phyloP scores from a whole-genome alignment of 2,888 invertebrate genomes.

The Cephus pygmeus region DNA sequence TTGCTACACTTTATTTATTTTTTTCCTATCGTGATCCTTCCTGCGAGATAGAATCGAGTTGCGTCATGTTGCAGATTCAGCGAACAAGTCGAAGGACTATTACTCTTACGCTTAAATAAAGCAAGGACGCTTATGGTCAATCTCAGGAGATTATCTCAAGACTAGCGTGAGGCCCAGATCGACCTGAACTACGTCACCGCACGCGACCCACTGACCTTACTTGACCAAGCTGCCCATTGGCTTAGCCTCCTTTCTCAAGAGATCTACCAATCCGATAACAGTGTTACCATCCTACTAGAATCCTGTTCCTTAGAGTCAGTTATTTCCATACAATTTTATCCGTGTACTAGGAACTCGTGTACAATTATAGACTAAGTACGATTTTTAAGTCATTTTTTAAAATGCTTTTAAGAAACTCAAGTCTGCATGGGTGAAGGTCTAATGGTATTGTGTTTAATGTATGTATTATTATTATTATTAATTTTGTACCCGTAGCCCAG shows the following conservation, averaged over 20 bases:
- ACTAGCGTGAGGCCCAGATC: slow-evolving; percentile 30
- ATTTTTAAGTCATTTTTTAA: neutral
- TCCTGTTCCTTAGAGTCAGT: neutral
- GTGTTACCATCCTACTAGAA: neutral
- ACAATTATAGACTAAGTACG: neutral
- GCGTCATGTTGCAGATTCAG: neutral
- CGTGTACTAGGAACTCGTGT: neutral
- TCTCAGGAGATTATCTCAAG: slow-evolving; percentile 41
- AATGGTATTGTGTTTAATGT: neutral
- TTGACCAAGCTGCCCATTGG: slow-evolving; percentile 18
- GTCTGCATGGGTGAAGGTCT: neutral
- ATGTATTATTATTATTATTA: neutral
- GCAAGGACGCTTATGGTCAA: slow-evolving; percentile 46
- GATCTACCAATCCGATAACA: neutral
- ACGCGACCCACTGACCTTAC: slow-evolving; percentile 60
- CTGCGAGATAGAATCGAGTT: neutral
- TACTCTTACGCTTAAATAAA: slow-evolving; percentile 34
- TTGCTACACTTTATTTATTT: neutral
- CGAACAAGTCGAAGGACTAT: neutral
- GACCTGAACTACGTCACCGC: slow-evolving; percentile 9
- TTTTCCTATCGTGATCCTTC: neutral
- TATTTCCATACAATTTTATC: neutral
- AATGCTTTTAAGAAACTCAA: neutral
- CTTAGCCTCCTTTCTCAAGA: neutral
- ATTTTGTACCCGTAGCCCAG: slow-evolving; percentile 91